Conservation (phyloP, 1,140 invertebrate species). For the Diabrotica virgifera region DNA sequence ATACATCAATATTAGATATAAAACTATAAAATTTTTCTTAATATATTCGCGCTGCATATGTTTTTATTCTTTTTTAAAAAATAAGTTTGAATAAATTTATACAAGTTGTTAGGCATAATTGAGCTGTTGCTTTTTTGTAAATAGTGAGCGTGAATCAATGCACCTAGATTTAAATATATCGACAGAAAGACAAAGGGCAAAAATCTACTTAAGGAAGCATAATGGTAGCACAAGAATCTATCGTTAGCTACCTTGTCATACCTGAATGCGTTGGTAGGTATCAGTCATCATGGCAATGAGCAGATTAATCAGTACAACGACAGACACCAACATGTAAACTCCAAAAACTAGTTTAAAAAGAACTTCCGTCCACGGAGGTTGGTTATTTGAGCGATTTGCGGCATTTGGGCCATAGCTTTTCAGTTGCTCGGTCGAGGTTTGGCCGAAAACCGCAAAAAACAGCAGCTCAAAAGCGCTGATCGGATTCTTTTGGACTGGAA, state of each 20-base stretch:
- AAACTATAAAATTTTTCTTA: too few species aligned
- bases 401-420: conserved; percentile 53
- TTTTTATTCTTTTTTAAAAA: too few species aligned
- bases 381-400: conserved; percentile 51
- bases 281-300: conserved; percentile 99
- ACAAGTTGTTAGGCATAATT: too few species aligned
- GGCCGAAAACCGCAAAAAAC: conserved; percentile 98
- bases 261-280: conserved; percentile 98
- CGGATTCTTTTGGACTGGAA: conserved; percentile 78
- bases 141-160: too few species aligned
- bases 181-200: background rate
- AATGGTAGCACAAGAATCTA: background rate
- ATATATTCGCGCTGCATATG: too few species aligned
- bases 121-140: too few species aligned
- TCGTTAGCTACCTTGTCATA: conserved; percentile 44
- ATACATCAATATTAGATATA: too few species aligned
- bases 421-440: conserved; percentile 84
- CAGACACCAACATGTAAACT: conserved; percentile 97
- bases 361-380: conserved; percentile 72
- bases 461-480: conserved; percentile 92
- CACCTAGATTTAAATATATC: background rate
- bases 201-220: background rate
- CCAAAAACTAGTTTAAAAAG: conserved; percentile 81
- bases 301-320: conserved; percentile 97
- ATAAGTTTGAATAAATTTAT: too few species aligned